Conservation (phyloP, 1,140 invertebrate genomes). For the Drosophila serrata region DNA sequence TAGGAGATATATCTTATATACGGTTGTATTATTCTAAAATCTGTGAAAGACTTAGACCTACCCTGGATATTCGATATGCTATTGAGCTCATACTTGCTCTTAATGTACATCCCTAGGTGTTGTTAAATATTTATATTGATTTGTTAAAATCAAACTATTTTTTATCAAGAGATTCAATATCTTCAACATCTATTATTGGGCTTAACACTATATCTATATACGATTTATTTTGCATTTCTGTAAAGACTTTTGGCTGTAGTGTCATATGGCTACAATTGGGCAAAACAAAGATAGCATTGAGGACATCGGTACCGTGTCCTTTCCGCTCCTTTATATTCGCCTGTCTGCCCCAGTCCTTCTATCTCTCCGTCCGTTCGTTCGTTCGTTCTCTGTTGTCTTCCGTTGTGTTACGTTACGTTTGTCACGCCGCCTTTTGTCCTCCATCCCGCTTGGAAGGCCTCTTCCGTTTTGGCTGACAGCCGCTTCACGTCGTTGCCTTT, state of each 20-base stretch:
- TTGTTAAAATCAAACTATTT: not conserved
- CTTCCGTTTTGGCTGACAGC: slow-evolving; percentile 35
- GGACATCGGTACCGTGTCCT: slow-evolving; percentile 25
- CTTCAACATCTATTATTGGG: not conserved
- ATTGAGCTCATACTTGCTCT: too few species aligned
- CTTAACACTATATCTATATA: not conserved
- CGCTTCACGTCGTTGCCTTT: slow-evolving; percentile 27
- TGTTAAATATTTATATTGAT: not conserved
- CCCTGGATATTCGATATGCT: too few species aligned
- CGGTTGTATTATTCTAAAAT: not conserved
- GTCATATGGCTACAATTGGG: slow-evolving; percentile 10
- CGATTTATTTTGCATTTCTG: not conserved
- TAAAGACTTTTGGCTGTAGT: not conserved
- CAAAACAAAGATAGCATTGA: not conserved
- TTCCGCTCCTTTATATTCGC: slow-evolving; percentile 16
- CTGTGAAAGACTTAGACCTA: not conserved
- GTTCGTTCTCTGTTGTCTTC: slow-evolving; percentile 59
- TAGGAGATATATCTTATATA: not conserved
- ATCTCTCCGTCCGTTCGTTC: not conserved
- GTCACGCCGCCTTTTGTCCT: slow-evolving; percentile 70
- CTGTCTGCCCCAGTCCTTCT: slow-evolving; percentile 23
- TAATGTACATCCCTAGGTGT: too few species aligned
- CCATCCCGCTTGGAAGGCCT: slow-evolving; percentile 15
- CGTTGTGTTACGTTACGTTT: slow-evolving; percentile 78
- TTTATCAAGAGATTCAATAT: not conserved